Evolutionary conservation across 2,888 invertebrate species (phyloP).

Genomic region (Apamea sordens): DNA sequence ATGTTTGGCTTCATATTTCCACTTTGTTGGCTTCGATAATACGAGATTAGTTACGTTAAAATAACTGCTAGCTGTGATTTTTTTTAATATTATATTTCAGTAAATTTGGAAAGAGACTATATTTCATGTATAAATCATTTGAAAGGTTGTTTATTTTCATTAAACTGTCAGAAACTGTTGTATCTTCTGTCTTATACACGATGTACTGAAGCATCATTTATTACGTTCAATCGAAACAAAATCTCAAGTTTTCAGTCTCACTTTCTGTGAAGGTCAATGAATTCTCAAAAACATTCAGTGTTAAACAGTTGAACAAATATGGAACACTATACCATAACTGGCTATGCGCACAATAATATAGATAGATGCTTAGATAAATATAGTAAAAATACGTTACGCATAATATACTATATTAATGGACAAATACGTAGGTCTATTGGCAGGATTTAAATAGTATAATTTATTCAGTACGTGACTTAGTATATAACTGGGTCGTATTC

Average conservation of each 20-base stretch:
- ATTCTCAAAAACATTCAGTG: not conserved
- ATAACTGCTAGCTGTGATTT: constrained; percentile 28
- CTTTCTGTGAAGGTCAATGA: not conserved
- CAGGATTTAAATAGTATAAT: constrained; percentile 45
- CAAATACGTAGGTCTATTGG: constrained; percentile 21
- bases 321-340: not conserved
- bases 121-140: constrained; percentile 18
- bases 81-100: not conserved
- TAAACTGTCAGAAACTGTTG: constrained; percentile 31
- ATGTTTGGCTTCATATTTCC: constrained; percentile 56
- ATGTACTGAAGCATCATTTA: constrained; percentile 14
- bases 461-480: constrained; percentile 51
- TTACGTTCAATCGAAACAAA: constrained; percentile 13
- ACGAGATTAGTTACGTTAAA: constrained; percentile 28
- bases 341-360: not conserved
- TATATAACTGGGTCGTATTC: constrained; percentile 40
- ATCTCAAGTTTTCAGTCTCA: constrained; percentile 13
- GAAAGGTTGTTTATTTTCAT: constrained; percentile 15
- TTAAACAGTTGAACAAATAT: not conserved
- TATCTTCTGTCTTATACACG: constrained; percentile 19
- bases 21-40: constrained; percentile 41
- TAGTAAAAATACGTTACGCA: not conserved
- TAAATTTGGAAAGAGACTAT: not conserved
- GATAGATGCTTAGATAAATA: constrained; percentile 6
- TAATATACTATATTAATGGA: constrained; percentile 14